Evolutionary conservation across 2,113 vertebrate species (phyloP), one percentile per base, ranked within the genome.

Genomic region (Proteles cristata): DNA sequence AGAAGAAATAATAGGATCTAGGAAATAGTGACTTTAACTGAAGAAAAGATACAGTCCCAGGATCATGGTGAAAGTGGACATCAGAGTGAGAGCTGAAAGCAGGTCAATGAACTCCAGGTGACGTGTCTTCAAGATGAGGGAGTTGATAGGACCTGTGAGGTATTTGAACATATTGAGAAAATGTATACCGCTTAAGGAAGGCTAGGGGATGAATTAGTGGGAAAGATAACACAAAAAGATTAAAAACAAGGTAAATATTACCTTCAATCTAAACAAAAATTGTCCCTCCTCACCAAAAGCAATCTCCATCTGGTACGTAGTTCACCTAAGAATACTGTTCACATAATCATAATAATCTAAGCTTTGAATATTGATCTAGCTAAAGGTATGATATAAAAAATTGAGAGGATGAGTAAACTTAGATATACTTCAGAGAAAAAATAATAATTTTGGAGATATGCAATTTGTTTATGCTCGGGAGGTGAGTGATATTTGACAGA

Each of bases 381-480:
- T 55, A 65, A n/a, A 86, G 79, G 3, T 81, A 31, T 81, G 23
- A 55, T 48, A 31, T 33, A 53, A 63, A 94, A 76, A 50, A 50
- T 65, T 93, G 17, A 87, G 19, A 61, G 6, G 8, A 31, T 63
- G 10, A 23, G 17, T 65, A 2, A 19, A 81, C 50, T 19, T 11
- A 84, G 31, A 66, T 90, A 33, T 63, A 69, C 88, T 90, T 93
- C 12, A 84, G 25, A 88, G 16, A 7, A 84, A 0, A 81, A 88
- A 85, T 76, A 90, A 90, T 88, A 90, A 90, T 88, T 84, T 88
- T 88, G 17, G n/a, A 63, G 48, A 65, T 71, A 31, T 7, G 53
- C 21, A 53, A 17, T 23, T 63, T 83, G 58, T 58, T 94, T 45
- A 48, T 95, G 11, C 11, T 73, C 88, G 31, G 1, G 14, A 35